Conservation (phyloP, 2,113 vertebrate species). For the Bambusicola thoracicus region DNA sequence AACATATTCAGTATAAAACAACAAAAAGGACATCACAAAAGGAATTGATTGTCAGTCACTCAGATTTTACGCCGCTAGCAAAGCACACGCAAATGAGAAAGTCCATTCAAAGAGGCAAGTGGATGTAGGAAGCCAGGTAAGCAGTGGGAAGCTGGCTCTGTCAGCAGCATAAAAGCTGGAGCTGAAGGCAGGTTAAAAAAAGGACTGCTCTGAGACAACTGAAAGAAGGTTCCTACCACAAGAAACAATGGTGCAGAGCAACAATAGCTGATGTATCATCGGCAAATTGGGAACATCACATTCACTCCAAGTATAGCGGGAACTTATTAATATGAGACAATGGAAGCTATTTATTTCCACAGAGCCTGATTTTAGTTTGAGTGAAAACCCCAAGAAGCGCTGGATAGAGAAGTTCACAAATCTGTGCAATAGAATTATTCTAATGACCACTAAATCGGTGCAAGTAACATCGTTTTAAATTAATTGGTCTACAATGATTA, state of each 20-base stretch:
- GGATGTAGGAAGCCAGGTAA: slow-evolving; percentile 6
- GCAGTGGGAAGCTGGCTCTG: not conserved
- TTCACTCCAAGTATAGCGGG: not conserved
- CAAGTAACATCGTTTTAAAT: not conserved
- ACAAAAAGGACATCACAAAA: not conserved
- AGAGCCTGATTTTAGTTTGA: not conserved
- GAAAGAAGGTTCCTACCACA: not conserved
- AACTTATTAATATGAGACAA: not conserved
- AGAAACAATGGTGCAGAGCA: not conserved
- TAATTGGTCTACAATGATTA: not conserved
- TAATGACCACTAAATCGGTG: not conserved
- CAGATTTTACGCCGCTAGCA: not conserved
- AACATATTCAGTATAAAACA: not conserved
- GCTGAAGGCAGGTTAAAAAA: not conserved
- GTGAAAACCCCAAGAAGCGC: not conserved
- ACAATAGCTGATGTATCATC: not conserved
- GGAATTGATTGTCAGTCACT: not conserved
- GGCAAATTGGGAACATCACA: not conserved
- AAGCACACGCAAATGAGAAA: not conserved
- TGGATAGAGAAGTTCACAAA: not conserved
- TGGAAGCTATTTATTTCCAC: not conserved
- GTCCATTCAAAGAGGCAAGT: not conserved
- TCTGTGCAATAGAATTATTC: not conserved
- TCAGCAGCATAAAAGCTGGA: not conserved
- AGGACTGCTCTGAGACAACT: not conserved